Evolutionary conservation across 2,797 vertebrate species (phyloP).

Genomic region (Apogon hyalosoma): DNA sequence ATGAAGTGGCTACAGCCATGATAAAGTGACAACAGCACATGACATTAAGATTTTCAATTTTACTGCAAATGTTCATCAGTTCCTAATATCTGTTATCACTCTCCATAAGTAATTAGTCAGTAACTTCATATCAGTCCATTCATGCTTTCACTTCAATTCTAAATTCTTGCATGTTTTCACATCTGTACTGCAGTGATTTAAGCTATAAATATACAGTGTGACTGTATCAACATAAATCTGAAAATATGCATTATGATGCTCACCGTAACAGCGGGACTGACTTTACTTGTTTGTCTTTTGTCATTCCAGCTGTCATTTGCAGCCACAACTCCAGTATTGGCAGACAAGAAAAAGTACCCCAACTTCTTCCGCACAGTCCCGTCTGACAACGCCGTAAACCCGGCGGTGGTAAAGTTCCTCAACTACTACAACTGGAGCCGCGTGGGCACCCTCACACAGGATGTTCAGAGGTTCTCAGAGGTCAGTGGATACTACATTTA

Average conservation of each 20-base stretch:
- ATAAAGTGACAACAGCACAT: too few relatives aligned
- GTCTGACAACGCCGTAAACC: conserved; percentile 98
- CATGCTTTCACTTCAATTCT: too few relatives aligned
- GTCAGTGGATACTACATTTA: conserved; percentile 76
- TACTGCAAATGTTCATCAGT: too few relatives aligned
- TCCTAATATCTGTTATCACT: too few relatives aligned
- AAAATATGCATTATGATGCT: not conserved
- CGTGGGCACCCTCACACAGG: conserved; percentile 97
- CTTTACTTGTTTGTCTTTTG: conserved; percentile 5
- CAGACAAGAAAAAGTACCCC: conserved; percentile 99
- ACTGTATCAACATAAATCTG: too few relatives aligned
- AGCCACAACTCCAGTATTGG: conserved; percentile 96
- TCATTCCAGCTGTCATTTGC: conserved; percentile 94
- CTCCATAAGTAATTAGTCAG: too few relatives aligned
- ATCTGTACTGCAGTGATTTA: not conserved
- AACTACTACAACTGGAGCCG: conserved; percentile 95
- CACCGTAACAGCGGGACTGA: conserved; percentile 5
- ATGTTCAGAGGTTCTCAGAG: conserved; percentile 98
- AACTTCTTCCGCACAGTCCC: conserved; percentile 99
- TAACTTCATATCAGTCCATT: too few relatives aligned
- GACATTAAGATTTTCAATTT: too few relatives aligned
- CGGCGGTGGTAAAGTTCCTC: conserved; percentile 96
- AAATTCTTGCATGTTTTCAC: conserved; percentile 8
- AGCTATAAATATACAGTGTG: too few relatives aligned
- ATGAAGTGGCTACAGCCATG: too few relatives aligned